Evolutionary conservation across 2,888 invertebrate species (phyloP), one percentile per base, ranked within the genome.

Genomic region (Neria commutata): DNA sequence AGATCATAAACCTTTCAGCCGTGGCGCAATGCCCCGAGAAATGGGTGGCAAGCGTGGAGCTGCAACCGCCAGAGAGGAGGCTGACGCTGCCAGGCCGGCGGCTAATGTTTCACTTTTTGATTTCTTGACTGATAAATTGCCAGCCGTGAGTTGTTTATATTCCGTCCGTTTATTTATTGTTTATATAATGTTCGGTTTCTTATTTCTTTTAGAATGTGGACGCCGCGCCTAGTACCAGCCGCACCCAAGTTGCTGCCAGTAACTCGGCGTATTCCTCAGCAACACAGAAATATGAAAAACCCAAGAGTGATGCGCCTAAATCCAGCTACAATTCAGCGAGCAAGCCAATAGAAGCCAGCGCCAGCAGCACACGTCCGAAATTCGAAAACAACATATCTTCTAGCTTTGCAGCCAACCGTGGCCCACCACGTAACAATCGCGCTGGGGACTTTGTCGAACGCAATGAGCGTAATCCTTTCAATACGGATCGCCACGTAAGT

Each of bases 71-170:
- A 86, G 86, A 61, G 85, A 85, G 42, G 87, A 87, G 60, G 85
- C 85, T 51, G 83, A 85, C 29, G 84, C 84, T 1, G 85, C 87
- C 6, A 92, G 91, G 78, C 92, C 93, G 1, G 89, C 91, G 11
- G 90, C 89, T 45, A 90, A 89, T 81, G 88, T 92, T 1, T 91
- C 91, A 0, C 81, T 93, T 2, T 93, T 92, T 79, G 91, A 91
- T 78, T 93, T 92, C 76, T 84, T 93, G 8, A 92, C 92, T 76
- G 89, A 91, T 71, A 93, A 92, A 82, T 81, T 93, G 8, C 79
- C 77, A 51, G 51, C 68, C 26, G 34, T 42, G 14, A 42, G 37
- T n/a, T n/a, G n/a, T n/a, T n/a, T n/a, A n/a, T n/a, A n/a, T n/a
- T n/a, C n/a, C n/a, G n/a, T n/a, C n/a, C n/a, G n/a, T n/a, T n/a